Conservation (phyloP, 2,888 invertebrate genomes). For the Pogonocherus hispidulus region DNA sequence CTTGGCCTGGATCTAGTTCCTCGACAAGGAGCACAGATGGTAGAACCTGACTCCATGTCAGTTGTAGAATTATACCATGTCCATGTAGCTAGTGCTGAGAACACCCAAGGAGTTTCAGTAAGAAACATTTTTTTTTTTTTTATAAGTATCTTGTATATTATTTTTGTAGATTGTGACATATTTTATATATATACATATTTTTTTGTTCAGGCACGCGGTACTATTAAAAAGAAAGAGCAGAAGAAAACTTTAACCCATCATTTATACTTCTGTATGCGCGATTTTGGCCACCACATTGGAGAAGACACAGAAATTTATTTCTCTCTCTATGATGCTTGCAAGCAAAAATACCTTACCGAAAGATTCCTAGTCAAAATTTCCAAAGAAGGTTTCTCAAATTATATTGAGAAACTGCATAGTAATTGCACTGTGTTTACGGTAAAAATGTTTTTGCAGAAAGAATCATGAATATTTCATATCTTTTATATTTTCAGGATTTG, state of each 20-base stretch:
- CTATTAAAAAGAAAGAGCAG: conserved; percentile 72
- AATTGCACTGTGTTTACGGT: conserved; percentile 90
- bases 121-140: conserved; percentile 60
- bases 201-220: conserved; percentile 70
- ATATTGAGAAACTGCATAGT: conserved; percentile 88
- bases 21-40: conserved; percentile 88
- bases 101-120: conserved; percentile 79
- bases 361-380: conserved; percentile 90
- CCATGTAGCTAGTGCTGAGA: conserved; percentile 82
- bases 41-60: conserved; percentile 91
- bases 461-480: background rate
- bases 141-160: too few species aligned
- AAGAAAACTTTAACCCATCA: conserved; percentile 80
- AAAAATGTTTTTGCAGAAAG: conserved; percentile 79
- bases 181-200: too few species aligned
- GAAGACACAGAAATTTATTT: conserved; percentile 93
- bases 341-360: conserved; percentile 87
- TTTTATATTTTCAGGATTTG: conserved; percentile 74
- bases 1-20: conserved; percentile 93
- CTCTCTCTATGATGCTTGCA: conserved; percentile 86
- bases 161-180: too few species aligned
- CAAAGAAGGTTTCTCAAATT: conserved; percentile 91
- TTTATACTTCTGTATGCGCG: conserved; percentile 88
- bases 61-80: conserved; percentile 91
- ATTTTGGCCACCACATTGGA: conserved; percentile 89